phyloP scores from a whole-genome alignment of 2,797 vertebrate species.

The Typhlichthys subterraneus region DNA sequence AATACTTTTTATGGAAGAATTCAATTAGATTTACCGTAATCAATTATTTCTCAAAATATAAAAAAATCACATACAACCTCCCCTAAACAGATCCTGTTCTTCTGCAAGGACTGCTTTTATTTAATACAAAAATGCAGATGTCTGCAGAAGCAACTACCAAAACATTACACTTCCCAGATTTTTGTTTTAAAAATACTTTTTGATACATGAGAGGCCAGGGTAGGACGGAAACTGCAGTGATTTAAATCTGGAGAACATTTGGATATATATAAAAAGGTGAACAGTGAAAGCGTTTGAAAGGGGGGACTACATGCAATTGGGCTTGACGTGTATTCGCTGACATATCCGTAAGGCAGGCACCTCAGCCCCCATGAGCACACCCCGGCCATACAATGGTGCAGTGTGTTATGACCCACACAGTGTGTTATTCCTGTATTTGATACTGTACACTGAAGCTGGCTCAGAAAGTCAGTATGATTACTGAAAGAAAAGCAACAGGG shows the following conservation, averaged over 20 bases:
- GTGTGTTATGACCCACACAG: conserved; percentile 69
- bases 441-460: conserved; percentile 67
- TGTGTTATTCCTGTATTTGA: conserved; percentile 78
- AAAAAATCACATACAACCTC: conserved; percentile 17
- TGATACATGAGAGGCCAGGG: conserved; percentile 69
- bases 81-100: conserved; percentile 47
- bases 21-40: no score
- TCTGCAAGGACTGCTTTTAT: conserved; percentile 42
- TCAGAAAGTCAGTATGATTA: conserved; percentile 63
- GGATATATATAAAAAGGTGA: conserved; percentile 62
- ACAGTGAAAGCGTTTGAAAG: conserved; percentile 48
- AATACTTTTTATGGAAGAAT: no score
- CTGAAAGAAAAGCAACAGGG: conserved; percentile 69
- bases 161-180: conserved; percentile 30
- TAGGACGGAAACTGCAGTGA: conserved; percentile 50
- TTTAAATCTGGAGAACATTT: conserved; percentile 64
- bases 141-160: conserved; percentile 51
- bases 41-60: no score
- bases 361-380: conserved; percentile 54
- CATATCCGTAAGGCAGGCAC: conserved; percentile 58
- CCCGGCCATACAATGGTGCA: conserved; percentile 67
- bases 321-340: conserved; percentile 63
- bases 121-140: background rate
- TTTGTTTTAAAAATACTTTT: conserved; percentile 66
- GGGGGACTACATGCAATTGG: conserved; percentile 58